phyloP scores from a whole-genome alignment of 1,140 invertebrate genomes.

The Cheumatopsyche charites region DNA sequence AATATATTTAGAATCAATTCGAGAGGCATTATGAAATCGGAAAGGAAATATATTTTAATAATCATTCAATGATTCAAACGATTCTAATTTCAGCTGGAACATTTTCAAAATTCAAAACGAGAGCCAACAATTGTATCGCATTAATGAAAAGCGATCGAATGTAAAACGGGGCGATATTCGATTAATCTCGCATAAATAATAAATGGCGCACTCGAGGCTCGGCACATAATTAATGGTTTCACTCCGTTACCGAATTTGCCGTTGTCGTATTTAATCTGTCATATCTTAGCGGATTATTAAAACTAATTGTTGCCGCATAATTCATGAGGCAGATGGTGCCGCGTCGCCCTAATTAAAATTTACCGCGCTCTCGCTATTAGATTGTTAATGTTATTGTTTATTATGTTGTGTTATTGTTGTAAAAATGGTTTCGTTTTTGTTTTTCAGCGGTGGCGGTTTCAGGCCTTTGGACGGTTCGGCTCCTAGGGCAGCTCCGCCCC shows the following conservation, averaged over 20 bases:
- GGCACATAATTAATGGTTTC: constrained; percentile 40
- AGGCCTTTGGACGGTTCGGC: constrained; percentile 67
- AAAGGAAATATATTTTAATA: too few species aligned
- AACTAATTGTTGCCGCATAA: constrained; percentile 49
- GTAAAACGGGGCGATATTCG: too few species aligned
- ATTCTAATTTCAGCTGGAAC: too few species aligned
- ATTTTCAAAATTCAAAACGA: too few species aligned
- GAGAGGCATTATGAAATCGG: too few species aligned
- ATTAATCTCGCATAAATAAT: too few species aligned
- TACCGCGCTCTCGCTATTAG: constrained; percentile 39
- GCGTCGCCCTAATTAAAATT: constrained; percentile 45
- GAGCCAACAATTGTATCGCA: too few species aligned
- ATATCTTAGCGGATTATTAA: constrained; percentile 49
- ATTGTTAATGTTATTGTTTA: too few species aligned
- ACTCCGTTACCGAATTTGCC: constrained; percentile 48
- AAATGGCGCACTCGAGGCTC: background rate
- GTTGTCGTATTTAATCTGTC: constrained; percentile 49
- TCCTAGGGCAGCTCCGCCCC: constrained; percentile 62
- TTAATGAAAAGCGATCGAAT: too few species aligned
- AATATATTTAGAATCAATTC: too few species aligned
- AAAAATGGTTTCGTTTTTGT: background rate
- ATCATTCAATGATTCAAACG: too few species aligned
- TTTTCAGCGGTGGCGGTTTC: constrained; percentile 63
- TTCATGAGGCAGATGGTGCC: constrained; percentile 41
- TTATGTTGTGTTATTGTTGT: too few species aligned